Base-by-base conservation (phyloP, 1,140 invertebrate genomes). In the Drosophila fuyamai region DNA sequence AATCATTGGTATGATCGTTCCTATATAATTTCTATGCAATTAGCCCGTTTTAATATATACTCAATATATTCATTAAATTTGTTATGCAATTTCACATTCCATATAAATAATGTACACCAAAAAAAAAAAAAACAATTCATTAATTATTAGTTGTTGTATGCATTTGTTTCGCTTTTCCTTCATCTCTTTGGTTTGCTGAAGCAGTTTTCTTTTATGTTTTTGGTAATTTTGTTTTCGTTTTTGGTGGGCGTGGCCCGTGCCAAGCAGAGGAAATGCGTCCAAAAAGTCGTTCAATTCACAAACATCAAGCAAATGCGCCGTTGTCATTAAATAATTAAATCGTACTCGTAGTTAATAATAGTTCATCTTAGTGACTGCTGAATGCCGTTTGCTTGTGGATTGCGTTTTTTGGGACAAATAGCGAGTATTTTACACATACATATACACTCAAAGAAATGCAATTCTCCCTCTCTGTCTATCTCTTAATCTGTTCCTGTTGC, bases 91-190 rank as follows among this genome's bases (percentile, higher is more conserved):
- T 72, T 59, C 62, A 76, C 58, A 46, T 76, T 62, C 48, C 71
- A 71, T 81, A 63, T 86, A 81, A 86, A 86, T 86, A 86, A 86
- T 86, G 60, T 86, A 86, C 83, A 86, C 79, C 60, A 86, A 68
- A 55, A 63, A 74, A 79, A 81, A 81, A 80, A 80, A 82, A 81
- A 77, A 84, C 67, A 73, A 81, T 79, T 58, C 35, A 66, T 81
- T 81, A 65, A 51, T 56, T 77, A 77, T 77, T 54, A 61, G 55
- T 65, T 65, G 53, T 66, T 57, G 62, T 68, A 63, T 73, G 54
- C 65, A 72, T 65, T 75, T 60, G 14, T 56, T 58, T 12, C 27
- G 32, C 7, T 46, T 65, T 62, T 56, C 59, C 5, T 44, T 46
- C 35, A 32, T 38, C 29, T 65, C 58, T 54, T 50, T 57, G 27